These are phyloP conservation scores for Trichonephila inaurata DNA, from an alignment of 1,140 invertebrate genomes.

Conservation along the genomic window DNA sequence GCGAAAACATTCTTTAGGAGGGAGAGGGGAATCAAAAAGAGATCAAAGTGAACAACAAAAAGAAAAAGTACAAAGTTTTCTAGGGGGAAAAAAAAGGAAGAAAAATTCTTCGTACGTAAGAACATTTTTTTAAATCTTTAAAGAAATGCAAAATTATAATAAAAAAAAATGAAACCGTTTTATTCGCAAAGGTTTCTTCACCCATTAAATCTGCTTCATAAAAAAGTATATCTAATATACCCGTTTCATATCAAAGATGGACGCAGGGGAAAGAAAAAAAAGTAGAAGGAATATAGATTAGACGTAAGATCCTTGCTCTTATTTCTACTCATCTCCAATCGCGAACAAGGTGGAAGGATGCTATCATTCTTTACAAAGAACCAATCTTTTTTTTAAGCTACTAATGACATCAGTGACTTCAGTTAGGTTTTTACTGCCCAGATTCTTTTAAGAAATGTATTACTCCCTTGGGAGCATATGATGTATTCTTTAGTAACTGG, in stretches of 20 bases:
- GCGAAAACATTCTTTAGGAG: background rate
- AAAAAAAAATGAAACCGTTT: background rate
- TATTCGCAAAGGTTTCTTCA: background rate
- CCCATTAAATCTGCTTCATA: background rate
- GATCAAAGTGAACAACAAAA: background rate
- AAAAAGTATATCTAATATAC: constrained; percentile 23
- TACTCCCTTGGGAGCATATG: background rate
- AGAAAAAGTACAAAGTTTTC: background rate
- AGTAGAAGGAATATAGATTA: background rate
- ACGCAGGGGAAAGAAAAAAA: background rate
- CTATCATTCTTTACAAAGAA: background rate
- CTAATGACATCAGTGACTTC: constrained; percentile 17
- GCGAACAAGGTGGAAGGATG: background rate
- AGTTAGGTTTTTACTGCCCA: background rate
- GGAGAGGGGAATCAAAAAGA: background rate
- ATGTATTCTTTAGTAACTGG: background rate
- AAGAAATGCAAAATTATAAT: background rate
- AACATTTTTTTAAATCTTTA: background rate
- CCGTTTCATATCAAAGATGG: constrained; percentile 37
- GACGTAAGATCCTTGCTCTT: background rate
- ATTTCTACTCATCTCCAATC: background rate
- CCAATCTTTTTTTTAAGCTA: constrained; percentile 9
- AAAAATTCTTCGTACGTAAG: background rate
- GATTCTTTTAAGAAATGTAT: background rate
- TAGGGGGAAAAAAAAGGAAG: background rate